phyloP scores from a whole-genome alignment of 2,113 vertebrate species.

The Garra rufa region DNA sequence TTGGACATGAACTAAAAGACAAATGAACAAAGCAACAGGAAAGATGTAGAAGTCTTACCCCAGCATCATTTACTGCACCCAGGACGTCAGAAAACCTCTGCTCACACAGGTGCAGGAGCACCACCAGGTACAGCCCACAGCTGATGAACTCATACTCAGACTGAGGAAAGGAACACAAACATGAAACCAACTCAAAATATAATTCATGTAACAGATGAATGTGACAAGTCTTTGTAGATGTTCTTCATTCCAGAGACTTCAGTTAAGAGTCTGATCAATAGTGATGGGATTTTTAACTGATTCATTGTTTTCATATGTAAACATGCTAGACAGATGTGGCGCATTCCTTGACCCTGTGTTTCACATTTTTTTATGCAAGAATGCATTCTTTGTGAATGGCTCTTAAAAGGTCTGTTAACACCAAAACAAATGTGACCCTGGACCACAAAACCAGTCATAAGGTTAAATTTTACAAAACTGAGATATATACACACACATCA shows the following conservation, averaged over 20 bases:
- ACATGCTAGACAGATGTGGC: background rate
- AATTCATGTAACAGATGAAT: background rate
- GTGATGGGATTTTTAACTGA: background rate
- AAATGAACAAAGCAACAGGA: background rate
- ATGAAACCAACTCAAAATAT: background rate
- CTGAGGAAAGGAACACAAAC: constrained; percentile 66
- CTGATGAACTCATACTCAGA: constrained; percentile 98
- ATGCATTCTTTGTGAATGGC: background rate
- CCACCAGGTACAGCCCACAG: constrained; percentile 96
- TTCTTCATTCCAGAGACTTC: background rate
- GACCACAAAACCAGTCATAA: too few relatives aligned
- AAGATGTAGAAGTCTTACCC: constrained; percentile 78
- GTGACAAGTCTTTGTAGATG: background rate
- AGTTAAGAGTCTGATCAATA: background rate
- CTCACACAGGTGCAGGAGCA: constrained; percentile 94
- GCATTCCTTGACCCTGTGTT: background rate
- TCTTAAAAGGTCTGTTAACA: too few relatives aligned
- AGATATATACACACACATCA: too few relatives aligned
- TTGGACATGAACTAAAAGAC: background rate
- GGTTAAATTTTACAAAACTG: too few relatives aligned
- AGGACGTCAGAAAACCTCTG: constrained; percentile 97
- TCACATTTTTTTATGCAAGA: background rate
- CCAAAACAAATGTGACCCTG: too few relatives aligned
- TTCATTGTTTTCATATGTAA: background rate
- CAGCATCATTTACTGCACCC: constrained; percentile 89